phyloP scores from a whole-genome alignment of 1,140 invertebrate species.

The Camponotus pennsylvanicus region DNA sequence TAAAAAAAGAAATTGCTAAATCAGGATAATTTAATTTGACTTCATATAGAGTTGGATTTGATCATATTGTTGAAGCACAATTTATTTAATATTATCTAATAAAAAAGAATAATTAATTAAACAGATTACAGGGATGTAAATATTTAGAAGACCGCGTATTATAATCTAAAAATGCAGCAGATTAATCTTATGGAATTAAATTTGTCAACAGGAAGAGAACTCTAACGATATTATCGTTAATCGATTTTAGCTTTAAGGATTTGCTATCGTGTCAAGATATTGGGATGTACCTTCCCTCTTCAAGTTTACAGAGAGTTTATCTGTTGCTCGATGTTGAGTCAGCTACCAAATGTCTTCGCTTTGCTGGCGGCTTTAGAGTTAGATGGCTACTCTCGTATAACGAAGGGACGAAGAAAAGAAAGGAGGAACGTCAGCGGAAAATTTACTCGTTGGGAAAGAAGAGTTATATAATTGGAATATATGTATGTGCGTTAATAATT shows the following conservation, averaged over 20 bases:
- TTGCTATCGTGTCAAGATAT: neutral
- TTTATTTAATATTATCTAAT: too few relatives aligned
- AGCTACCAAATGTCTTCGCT: slow-evolving; percentile 32
- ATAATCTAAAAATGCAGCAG: too few relatives aligned
- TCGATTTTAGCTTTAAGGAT: neutral
- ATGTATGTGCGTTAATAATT: neutral
- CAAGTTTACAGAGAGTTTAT: neutral
- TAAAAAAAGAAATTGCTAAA: too few relatives aligned
- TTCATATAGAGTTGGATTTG: too few relatives aligned
- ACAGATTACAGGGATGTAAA: too few relatives aligned
- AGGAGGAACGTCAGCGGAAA: slow-evolving; percentile 28
- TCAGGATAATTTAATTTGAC: too few relatives aligned
- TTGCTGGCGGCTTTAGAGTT: slow-evolving; percentile 12
- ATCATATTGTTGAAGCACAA: too few relatives aligned
- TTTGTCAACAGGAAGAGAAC: too few relatives aligned
- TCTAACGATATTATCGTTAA: too few relatives aligned
- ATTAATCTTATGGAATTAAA: too few relatives aligned
- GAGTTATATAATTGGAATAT: slow-evolving; percentile 32
- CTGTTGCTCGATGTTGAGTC: slow-evolving; percentile 2
- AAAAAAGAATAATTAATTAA: too few relatives aligned
- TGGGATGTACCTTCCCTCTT: neutral
- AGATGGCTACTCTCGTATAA: slow-evolving; percentile 20
- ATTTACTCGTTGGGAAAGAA: neutral
- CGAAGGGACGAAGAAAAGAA: slow-evolving; percentile 11
- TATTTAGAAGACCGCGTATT: too few relatives aligned